These are phyloP conservation scores for Euzophera pinguis DNA, from an alignment of 2,888 invertebrate genomes.

Conservation along the genomic window DNA sequence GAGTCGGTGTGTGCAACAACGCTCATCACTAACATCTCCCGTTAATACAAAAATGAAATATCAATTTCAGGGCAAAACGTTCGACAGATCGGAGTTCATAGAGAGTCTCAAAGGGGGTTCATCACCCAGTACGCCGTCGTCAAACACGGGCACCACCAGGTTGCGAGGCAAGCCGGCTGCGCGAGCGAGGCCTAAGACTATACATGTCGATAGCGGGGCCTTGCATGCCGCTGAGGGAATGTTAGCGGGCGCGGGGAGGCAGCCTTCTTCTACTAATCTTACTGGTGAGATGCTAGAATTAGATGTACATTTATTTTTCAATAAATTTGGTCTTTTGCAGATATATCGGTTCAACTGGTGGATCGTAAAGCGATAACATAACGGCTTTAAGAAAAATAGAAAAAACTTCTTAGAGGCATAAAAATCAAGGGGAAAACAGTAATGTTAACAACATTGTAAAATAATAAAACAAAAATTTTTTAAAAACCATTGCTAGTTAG, in stretches of 20 bases:
- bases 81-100: slow-evolving; percentile 81
- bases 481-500: no score
- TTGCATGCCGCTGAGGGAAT: slow-evolving; percentile 88
- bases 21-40: no score
- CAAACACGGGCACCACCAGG: slow-evolving; percentile 32
- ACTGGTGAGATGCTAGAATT: slow-evolving; percentile 79
- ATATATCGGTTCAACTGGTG: no score
- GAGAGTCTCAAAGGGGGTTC: slow-evolving; percentile 55
- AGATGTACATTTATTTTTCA: no score
- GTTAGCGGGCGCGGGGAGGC: slow-evolving; percentile 82
- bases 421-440: no score
- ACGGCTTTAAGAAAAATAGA: no score
- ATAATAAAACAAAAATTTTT: no score
- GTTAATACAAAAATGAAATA: slow-evolving; percentile 9
- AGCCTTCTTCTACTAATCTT: slow-evolving; percentile 90
- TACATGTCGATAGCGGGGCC: slow-evolving; percentile 91
- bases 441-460: no score
- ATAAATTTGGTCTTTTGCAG: no score
- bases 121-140: slow-evolving; percentile 42
- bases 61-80: slow-evolving; percentile 84
- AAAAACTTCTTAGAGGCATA: no score
- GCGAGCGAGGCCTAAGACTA: slow-evolving; percentile 92
- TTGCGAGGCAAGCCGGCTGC: slow-evolving; percentile 75
- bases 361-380: no score
- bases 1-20: no score